These are phyloP conservation scores for Pegoplata infirma DNA, from an alignment of 2,888 invertebrate species.

Conservation along the genomic window DNA sequence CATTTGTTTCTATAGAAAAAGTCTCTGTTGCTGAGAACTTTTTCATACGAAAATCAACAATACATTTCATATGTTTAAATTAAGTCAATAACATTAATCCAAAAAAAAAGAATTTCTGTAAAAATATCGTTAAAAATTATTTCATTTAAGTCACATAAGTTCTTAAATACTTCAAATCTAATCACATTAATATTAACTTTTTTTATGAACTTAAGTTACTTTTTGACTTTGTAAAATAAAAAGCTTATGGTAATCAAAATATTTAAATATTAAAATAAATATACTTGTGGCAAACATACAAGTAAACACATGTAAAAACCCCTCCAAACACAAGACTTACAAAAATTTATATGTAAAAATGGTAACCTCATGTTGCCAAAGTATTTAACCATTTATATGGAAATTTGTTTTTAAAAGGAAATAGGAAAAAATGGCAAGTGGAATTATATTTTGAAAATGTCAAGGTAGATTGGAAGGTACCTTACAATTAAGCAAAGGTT, in stretches of 20 bases:
- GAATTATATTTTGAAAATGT: background rate
- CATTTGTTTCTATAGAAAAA: too few species aligned
- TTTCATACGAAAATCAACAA: too few species aligned
- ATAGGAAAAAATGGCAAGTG: background rate
- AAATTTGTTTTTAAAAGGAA: slow-evolving; percentile 21
- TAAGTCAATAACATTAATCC: too few species aligned
- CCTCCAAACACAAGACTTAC: background rate
- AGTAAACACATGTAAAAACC: background rate
- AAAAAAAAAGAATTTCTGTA: too few species aligned
- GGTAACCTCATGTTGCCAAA: slow-evolving; percentile 13
- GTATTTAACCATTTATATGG: slow-evolving; percentile 42
- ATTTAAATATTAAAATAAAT: slow-evolving; percentile 29
- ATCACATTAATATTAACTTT: slow-evolving; percentile 4
- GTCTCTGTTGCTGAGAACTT: too few species aligned
- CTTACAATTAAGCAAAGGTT: too few species aligned
- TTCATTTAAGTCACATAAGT: too few species aligned
- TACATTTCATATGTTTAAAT: too few species aligned
- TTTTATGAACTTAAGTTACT: slow-evolving; percentile 32
- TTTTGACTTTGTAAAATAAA: slow-evolving; percentile 27
- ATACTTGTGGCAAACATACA: background rate
- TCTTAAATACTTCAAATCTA: background rate
- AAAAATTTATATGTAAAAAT: slow-evolving; percentile 42
- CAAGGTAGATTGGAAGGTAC: slow-evolving; percentile 10
- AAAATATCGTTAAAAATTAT: too few species aligned
- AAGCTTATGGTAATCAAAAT: slow-evolving; percentile 22